These are phyloP conservation scores for Habroteleia sp. DNA, from an alignment of 2,888 invertebrate genomes.

Conservation along the genomic window DNA sequence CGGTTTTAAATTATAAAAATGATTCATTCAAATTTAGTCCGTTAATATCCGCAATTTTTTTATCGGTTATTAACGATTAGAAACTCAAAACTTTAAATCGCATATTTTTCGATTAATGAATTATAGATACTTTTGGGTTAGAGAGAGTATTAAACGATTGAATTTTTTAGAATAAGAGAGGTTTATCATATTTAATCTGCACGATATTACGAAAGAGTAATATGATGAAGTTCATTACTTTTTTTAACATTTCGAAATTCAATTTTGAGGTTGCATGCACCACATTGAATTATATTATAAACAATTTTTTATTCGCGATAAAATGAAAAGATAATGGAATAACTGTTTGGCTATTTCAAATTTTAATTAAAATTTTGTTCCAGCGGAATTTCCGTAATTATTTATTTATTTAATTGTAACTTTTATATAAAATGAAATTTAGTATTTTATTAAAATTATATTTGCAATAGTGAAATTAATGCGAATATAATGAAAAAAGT, in stretches of 20 bases:
- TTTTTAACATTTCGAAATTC: constrained; percentile 30
- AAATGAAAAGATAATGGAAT: constrained; percentile 40
- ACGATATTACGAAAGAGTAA: constrained; percentile 21
- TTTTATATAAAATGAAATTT: constrained; percentile 14
- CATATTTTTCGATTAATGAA: constrained; percentile 2
- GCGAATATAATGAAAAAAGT: neutral
- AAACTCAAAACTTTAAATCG: too few relatives aligned
- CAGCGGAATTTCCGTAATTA: constrained; percentile 11
- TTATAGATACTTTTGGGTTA: constrained; percentile 5
- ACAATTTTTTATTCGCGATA: constrained; percentile 34
- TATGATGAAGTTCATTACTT: constrained; percentile 30
- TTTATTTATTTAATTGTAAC: constrained; percentile 28
- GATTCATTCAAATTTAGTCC: too few relatives aligned
- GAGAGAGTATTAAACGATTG: constrained; percentile 16
- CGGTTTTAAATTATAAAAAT: too few relatives aligned
- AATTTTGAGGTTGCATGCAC: constrained; percentile 27
- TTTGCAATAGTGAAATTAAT: neutral
- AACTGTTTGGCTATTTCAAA: constrained; percentile 30
- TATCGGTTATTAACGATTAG: too few relatives aligned
- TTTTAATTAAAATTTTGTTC: constrained; percentile 36
- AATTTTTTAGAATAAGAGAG: constrained; percentile 15
- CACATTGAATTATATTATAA: constrained; percentile 32
- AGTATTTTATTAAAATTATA: constrained; percentile 2
- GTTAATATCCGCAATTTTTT: too few relatives aligned
- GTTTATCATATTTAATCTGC: constrained; percentile 31